A percentile compares a stretch with the other conserved stretches of the same genome.
Conservation (phyloP, 2,797 vertebrate genomes). For the Ceyx erithaca region DNA sequence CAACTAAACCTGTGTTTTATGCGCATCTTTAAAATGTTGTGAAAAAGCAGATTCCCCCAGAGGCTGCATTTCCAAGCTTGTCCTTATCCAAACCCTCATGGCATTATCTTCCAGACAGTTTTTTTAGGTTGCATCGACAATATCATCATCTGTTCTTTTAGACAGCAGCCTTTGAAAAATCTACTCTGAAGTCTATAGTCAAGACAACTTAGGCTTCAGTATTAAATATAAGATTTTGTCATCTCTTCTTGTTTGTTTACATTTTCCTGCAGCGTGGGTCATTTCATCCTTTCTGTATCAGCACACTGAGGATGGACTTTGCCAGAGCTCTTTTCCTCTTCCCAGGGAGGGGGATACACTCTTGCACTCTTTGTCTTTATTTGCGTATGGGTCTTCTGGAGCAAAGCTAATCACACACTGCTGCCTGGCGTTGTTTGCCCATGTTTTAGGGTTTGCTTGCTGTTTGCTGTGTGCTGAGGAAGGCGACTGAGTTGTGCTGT, state of each 20-base stretch:
- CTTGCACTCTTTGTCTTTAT: background rate
- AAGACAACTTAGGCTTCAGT: background rate
- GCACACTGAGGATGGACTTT: background rate
- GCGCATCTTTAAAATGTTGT: background rate
- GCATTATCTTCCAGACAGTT: background rate
- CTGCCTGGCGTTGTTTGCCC: background rate
- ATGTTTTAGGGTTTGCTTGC: conserved; percentile 16
- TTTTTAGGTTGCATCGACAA: background rate
- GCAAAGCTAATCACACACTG: background rate
- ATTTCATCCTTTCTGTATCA: background rate
- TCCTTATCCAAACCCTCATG: background rate
- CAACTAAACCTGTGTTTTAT: background rate
- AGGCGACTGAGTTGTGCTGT: background rate
- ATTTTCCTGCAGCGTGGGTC: background rate
- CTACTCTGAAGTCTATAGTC: background rate
- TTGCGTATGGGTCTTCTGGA: background rate
- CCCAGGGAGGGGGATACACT: background rate
- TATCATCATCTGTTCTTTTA: background rate
- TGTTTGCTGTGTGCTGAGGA: background rate
- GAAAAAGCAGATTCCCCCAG: background rate
- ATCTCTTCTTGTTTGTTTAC: background rate
- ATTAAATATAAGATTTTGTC: background rate
- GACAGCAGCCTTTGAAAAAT: background rate
- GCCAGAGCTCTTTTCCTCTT: background rate
- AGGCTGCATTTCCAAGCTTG: background rate